Conservation (phyloP, 2,113 vertebrate species). For the Indicator maculatus region DNA sequence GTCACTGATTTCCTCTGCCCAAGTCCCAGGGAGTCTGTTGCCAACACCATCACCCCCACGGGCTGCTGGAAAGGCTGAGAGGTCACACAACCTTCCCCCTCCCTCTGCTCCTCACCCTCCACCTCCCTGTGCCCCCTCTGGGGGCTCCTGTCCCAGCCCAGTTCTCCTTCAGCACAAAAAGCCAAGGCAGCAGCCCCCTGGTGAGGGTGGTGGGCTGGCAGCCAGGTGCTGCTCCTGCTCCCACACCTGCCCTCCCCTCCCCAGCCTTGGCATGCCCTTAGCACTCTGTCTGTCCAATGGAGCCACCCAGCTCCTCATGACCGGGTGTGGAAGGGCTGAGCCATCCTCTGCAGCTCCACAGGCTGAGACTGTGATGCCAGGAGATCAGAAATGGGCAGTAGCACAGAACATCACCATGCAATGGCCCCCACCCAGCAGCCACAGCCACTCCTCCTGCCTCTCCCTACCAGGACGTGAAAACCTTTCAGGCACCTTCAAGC, state of each 20-base stretch:
- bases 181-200: rapidly evolving
- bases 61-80: neutral
- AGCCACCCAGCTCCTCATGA: neutral
- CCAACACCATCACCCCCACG: rapidly evolving
- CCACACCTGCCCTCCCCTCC: neutral
- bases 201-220: neutral
- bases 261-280: neutral
- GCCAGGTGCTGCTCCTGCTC: neutral
- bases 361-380: neutral
- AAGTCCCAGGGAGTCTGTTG: rapidly evolving
- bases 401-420: neutral
- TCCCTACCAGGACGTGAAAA: neutral
- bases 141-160: rapidly evolving
- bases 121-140: rapidly evolving
- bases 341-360: neutral
- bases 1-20: neutral
- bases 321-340: neutral
- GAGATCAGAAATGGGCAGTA: neutral
- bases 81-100: no score
- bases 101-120: no score
- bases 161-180: neutral
- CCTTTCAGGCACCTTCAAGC: neutral
- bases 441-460: neutral
- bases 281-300: rapidly evolving
- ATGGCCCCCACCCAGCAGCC: neutral